Evolutionary conservation across 2,888 invertebrate genomes (phyloP).

Genomic region (Apodemia mormo): DNA sequence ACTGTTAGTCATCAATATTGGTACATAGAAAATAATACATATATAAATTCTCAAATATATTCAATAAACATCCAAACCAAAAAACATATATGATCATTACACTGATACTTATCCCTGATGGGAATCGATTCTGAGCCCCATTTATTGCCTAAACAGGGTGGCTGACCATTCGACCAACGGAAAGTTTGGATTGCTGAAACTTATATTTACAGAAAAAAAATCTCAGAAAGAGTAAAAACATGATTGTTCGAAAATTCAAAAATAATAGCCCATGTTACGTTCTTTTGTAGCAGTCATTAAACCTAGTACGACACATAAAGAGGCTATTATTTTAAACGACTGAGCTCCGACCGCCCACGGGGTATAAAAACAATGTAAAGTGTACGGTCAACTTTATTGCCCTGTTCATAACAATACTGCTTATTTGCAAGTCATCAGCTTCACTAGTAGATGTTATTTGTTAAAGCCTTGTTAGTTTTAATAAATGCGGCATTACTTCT

Average conservation of each 20-base stretch:
- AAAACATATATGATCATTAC: no score
- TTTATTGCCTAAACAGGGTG: no score
- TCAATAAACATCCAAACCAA: no score
- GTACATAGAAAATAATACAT: no score
- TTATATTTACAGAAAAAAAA: background rate
- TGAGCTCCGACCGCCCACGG: background rate
- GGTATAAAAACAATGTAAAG: conserved; percentile 7
- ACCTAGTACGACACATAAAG: background rate
- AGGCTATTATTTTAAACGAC: conserved; percentile 13
- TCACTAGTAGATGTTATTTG: background rate
- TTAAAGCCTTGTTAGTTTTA: background rate
- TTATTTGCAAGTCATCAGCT: background rate
- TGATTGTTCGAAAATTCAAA: background rate
- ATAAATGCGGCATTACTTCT: background rate
- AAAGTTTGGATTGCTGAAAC: no score
- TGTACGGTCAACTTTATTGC: background rate
- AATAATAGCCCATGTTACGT: background rate
- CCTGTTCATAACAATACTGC: background rate
- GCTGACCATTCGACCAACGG: no score
- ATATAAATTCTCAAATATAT: no score
- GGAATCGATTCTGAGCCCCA: no score
- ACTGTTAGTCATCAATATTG: no score
- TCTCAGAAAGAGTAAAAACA: background rate
- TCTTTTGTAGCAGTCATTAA: conserved; percentile 1
- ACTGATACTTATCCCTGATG: no score